Percentiles rank a stretch among this genome's conserved stretches.
These are phyloP conservation scores for Heliothis peltigera DNA, from an alignment of 2,888 invertebrate species.

Conservation along the genomic window DNA sequence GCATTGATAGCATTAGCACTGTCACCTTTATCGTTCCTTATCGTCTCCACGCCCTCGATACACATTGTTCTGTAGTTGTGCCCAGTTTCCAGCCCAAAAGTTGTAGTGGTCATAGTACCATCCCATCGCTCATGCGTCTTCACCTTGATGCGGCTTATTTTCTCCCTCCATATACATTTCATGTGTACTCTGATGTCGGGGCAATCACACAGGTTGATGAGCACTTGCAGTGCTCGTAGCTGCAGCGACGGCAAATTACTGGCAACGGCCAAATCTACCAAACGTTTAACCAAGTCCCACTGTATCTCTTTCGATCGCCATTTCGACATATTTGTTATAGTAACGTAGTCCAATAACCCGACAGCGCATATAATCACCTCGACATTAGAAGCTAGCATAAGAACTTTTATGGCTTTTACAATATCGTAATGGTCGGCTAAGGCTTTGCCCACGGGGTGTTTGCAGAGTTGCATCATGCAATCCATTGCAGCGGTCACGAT, in stretches of 20 bases:
- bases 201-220: slow-evolving; percentile 83
- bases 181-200: slow-evolving; percentile 80
- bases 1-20: slow-evolving; percentile 75
- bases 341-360: slow-evolving; percentile 77
- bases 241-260: slow-evolving; percentile 78
- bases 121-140: slow-evolving; percentile 80
- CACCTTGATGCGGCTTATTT: slow-evolving; percentile 66
- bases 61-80: slow-evolving; percentile 83
- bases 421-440: slow-evolving; percentile 81
- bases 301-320: slow-evolving; percentile 82
- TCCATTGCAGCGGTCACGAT: slow-evolving; percentile 79
- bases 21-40: slow-evolving; percentile 78
- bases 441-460: slow-evolving; percentile 77
- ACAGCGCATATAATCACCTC: slow-evolving; percentile 76
- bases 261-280: slow-evolving; percentile 70
- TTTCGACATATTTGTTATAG: slow-evolving; percentile 80
- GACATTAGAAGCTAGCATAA: slow-evolving; percentile 63
- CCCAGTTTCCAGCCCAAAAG: slow-evolving; percentile 75
- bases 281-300: slow-evolving; percentile 69
- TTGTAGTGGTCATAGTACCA: slow-evolving; percentile 76
- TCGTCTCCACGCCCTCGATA: slow-evolving; percentile 77
- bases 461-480: slow-evolving; percentile 81
- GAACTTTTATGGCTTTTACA: slow-evolving; percentile 68
- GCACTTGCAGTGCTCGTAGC: slow-evolving; percentile 75
- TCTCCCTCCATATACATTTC: slow-evolving; percentile 70